Evolutionary conservation across 2,113 vertebrate genomes (phyloP).

Genomic region (Pseudopodoces humilis): DNA sequence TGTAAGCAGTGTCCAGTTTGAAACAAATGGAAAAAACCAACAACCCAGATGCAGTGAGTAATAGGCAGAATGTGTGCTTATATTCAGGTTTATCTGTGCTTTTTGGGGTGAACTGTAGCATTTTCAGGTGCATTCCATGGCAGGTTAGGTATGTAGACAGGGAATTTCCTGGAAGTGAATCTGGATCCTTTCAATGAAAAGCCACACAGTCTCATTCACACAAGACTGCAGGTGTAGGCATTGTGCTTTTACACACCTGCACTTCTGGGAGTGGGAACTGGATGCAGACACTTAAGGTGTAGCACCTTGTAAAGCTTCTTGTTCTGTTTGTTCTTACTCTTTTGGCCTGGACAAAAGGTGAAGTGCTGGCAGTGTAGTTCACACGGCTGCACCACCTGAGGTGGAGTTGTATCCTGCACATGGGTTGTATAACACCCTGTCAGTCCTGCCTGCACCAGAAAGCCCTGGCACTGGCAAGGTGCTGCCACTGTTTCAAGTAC

Average conservation of each 20-base stretch:
- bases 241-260: neutral
- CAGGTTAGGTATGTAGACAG: neutral
- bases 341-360: neutral
- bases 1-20: neutral
- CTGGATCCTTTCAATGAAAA: neutral
- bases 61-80: fast-evolving
- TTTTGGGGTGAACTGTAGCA: neutral
- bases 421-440: neutral
- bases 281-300: neutral
- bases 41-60: neutral
- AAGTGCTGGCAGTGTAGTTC: neutral
- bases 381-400: neutral
- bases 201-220: fast-evolving
- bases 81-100: neutral
- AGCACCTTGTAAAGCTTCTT: constrained; percentile 8
- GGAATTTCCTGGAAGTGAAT: neutral
- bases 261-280: neutral
- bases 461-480: neutral
- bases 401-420: neutral
- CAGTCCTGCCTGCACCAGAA: neutral
- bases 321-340: neutral
- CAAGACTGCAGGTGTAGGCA: neutral
- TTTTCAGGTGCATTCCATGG: neutral
- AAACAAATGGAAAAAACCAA: neutral
- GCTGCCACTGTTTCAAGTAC: neutral